phyloP scores from a whole-genome alignment of 2,888 invertebrate genomes.

The Leucophenga maculata region DNA sequence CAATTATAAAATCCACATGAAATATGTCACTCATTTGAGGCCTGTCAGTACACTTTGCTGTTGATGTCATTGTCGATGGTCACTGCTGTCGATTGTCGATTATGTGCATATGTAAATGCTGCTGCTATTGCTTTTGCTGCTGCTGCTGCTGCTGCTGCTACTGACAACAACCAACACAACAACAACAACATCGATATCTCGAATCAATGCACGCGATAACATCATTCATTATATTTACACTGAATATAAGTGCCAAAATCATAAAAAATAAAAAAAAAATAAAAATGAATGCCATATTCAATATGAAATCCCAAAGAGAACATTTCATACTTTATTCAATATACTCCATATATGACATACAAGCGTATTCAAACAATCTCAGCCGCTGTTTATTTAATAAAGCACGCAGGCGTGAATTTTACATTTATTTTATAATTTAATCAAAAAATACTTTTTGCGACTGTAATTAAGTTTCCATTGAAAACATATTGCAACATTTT shows the following conservation, averaged over 20 bases:
- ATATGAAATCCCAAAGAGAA: too few species aligned
- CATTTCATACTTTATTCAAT: too few species aligned
- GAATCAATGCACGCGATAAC: too few species aligned
- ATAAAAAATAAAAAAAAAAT: too few species aligned
- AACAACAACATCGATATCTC: not conserved
- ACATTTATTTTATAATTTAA: constrained; percentile 18
- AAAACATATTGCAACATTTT: constrained; percentile 37
- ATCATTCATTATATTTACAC: too few species aligned
- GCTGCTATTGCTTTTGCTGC: too few species aligned
- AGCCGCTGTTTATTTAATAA: not conserved
- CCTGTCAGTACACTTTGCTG: constrained; percentile 6
- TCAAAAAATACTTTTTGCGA: constrained; percentile 28
- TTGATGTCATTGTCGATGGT: not conserved
- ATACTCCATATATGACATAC: too few species aligned
- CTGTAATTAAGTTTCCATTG: constrained; percentile 56
- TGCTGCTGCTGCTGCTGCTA: too few species aligned
- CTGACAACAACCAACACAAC: not conserved
- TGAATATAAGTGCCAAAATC: too few species aligned
- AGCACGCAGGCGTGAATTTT: constrained; percentile 4
- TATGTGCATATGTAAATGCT: not conserved
- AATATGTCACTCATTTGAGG: constrained; percentile 42
- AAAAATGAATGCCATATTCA: too few species aligned
- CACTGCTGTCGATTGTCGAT: not conserved
- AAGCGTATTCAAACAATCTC: not conserved
- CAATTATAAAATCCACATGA: constrained; percentile 49